A percentile compares a stretch with the other conserved stretches of the same genome.
Evolutionary conservation across 2,113 vertebrate genomes (phyloP).

Genomic region (Tauraco erythrolophus): DNA sequence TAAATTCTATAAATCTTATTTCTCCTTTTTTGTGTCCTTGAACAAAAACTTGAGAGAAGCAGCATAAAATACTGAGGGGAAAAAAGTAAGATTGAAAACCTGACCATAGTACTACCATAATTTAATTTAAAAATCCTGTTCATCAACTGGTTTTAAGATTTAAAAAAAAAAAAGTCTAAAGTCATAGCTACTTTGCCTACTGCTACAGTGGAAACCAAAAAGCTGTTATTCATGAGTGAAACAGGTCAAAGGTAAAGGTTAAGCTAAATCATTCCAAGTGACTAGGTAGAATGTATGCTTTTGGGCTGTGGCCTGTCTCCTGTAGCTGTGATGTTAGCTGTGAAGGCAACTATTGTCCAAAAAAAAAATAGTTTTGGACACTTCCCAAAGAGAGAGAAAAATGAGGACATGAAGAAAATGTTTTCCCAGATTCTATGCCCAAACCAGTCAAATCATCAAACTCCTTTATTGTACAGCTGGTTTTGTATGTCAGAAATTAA

Average conservation of each 20-base stretch:
- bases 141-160: neutral
- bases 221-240: neutral
- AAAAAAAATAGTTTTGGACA: neutral
- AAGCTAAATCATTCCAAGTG: neutral
- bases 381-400: neutral
- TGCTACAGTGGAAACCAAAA: neutral
- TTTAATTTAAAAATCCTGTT: neutral
- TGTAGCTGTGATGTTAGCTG: neutral
- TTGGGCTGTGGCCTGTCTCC: neutral
- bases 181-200: neutral
- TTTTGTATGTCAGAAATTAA: conserved; percentile 4
- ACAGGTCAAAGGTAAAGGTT: neutral
- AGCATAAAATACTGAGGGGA: neutral
- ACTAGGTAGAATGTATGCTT: neutral
- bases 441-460: neutral
- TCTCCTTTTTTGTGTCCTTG: neutral
- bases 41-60: neutral
- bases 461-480: neutral
- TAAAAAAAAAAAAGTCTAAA: neutral
- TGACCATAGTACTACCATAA: neutral
- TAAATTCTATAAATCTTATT: neutral
- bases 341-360: neutral
- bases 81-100: neutral
- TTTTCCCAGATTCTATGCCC: neutral
- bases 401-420: neutral